Base-by-base conservation (phyloP, 2,888 invertebrate species). In the Arctia plantaginis region DNA sequence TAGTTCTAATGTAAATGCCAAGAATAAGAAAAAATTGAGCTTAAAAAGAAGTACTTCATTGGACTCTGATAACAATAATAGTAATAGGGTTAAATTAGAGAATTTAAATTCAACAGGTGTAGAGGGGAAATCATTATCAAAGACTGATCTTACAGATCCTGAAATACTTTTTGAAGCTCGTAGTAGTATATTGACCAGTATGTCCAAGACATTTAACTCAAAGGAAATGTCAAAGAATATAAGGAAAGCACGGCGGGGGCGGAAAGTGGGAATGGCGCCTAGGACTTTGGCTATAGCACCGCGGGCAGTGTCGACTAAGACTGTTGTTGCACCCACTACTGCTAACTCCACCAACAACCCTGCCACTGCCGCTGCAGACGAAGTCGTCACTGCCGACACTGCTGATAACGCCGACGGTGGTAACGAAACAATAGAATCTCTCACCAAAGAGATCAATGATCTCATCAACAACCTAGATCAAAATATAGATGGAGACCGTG, bases 71-170 rank as follows among this genome's bases (percentile, higher is more conserved):
- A 95, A 95, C 95, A 95, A 96, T 94, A 96, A 96, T 94, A 94
- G 94, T 94, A 95, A 95, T 95, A 95, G 93, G 88, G 72, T 90
- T 86, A 95, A 93, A 90, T 91, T 95, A 93, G 95, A 93, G 76
- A 92, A 92, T 91, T 92, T 95, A 90, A 93, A 92, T 90, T 87
- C 94, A 90, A 89, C 93, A 82, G 96, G 96, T 86, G 93, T 96
- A 87, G 96, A 96, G 87, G 96, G 96, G 89, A 97, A 96, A 93
- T 92, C 96, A 86, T 90, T 96, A 88, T 92, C 96, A 90, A 96
- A 96, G 92, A 97, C 96, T 96, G 96, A 95, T 90, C 92, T 96
- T 92, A 97, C 96, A 96, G 96, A 95, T 90, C 92, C 96, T 86
- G 96, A 96, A 93, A 95, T 95, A 87, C 96, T 94, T 92, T 93